These are phyloP conservation scores for Etheostoma cragini DNA, from an alignment of 2,113 vertebrate genomes.

Conservation along the genomic window DNA sequence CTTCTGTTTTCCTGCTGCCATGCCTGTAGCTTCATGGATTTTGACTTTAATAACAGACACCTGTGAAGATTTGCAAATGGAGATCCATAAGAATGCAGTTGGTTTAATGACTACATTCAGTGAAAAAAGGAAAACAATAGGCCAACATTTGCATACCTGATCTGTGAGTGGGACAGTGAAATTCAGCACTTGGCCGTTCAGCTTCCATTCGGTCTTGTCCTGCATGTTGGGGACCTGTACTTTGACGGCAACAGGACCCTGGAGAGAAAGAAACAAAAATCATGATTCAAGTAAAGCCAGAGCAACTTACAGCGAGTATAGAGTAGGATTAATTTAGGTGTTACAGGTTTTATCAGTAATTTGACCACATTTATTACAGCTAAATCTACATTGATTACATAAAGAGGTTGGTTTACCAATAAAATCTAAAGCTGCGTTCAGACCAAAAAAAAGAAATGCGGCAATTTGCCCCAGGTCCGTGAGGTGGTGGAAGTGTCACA, in stretches of 20 bases:
- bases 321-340: background rate
- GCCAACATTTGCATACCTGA: slow-evolving; percentile 84
- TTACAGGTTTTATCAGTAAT: background rate
- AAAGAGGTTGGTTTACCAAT: background rate
- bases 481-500: too few relatives aligned
- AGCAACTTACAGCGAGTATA: background rate
- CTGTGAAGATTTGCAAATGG: slow-evolving; percentile 72
- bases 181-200: slow-evolving; percentile 93
- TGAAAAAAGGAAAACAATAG: background rate
- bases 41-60: slow-evolving; percentile 99
- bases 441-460: too few relatives aligned
- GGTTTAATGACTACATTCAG: background rate
- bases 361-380: background rate
- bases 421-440: background rate
- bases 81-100: background rate
- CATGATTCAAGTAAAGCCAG: background rate
- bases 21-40: slow-evolving; percentile 98
- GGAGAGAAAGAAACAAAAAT: background rate
- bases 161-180: slow-evolving; percentile 97
- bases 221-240: slow-evolving; percentile 99
- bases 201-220: slow-evolving; percentile 99
- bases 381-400: background rate
- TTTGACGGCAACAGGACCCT: slow-evolving; percentile 98
- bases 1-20: slow-evolving; percentile 99
- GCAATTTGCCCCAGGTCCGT: too few relatives aligned